Percentiles rank a stretch among this genome's conserved stretches.
Evolutionary conservation across 2,113 vertebrate species (phyloP).

Genomic region (Pituophis catenifer): DNA sequence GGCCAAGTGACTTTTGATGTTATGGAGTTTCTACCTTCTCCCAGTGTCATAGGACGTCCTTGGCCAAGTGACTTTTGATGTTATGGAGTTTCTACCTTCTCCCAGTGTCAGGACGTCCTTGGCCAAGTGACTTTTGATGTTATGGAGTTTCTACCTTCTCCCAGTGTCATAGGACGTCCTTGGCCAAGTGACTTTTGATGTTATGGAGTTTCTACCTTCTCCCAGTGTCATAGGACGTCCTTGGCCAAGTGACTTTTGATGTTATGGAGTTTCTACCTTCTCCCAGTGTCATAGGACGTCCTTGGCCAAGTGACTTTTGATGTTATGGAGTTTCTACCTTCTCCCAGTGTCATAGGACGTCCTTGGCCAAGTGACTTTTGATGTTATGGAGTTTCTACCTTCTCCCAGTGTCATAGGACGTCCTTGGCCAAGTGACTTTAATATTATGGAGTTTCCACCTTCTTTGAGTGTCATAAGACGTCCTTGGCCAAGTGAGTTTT

Average conservation of each 20-base stretch:
- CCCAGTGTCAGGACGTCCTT: rapidly evolving
- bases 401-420: too few species aligned
- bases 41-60: rapidly evolving
- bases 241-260: not conserved
- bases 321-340: rapidly evolving
- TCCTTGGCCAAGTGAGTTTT: rapidly evolving
- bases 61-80: not conserved
- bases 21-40: not conserved
- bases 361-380: not conserved
- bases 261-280: not conserved
- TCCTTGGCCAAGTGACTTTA: rapidly evolving
- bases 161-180: rapidly evolving
- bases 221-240: rapidly evolving
- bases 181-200: not conserved
- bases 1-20: not conserved
- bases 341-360: too few species aligned
- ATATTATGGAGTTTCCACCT: not conserved
- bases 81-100: not conserved
- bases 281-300: too few species aligned
- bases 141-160: not conserved
- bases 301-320: not conserved
- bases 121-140: not conserved
- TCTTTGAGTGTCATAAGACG: too few species aligned
- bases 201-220: not conserved
- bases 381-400: not conserved